Base-by-base conservation (phyloP, 2,113 vertebrate species). In the Neoarius graeffei region DNA sequence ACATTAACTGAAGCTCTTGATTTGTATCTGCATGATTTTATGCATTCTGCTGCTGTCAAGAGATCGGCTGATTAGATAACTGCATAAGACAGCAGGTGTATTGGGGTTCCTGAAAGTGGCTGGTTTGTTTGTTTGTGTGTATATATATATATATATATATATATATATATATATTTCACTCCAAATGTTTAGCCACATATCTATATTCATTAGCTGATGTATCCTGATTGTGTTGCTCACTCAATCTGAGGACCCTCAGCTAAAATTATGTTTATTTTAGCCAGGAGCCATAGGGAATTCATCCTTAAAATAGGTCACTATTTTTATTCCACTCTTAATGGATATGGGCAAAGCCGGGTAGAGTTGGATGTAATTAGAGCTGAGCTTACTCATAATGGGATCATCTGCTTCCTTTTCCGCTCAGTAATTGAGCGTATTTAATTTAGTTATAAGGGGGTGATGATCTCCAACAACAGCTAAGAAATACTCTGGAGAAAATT, bases 301-400 rank as follows among this genome's bases (percentile, higher is more conserved):
- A 6, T 76, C 54, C 85, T 89, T 74, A 86, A 90, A 89, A 91
- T 89, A 89, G 87, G 74, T 81, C 20, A 17, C 69, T 73, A 25
- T 11, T 89, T 66, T 86, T 81, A 67, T 85, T 77, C 35, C 62
- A 60, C 59, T 71, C 81, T 84, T 52, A 35, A 69, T 87, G 64
- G 82, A 91, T 85, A 81, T 76, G 87, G 86, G 62, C 66, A 73
- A 71, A 85, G 76, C 85, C n/a, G 84, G 83, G 66, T 27, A 15
- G 76, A 9, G 64, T 15, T 50, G 20, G 20, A 66, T 64, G 56
- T 59, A 86, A 83, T 66, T 69, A 69, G 50, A 62, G 59, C 48
- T 14, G 30, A 11, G 66, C 67, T 69, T 42, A 83, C 52, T 79
- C 64, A 25, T 14, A 86, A 56, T 67, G 20, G 8, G 59, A 86